phyloP scores from a whole-genome alignment of 2,113 vertebrate species.

The Hemiprocne comata region DNA sequence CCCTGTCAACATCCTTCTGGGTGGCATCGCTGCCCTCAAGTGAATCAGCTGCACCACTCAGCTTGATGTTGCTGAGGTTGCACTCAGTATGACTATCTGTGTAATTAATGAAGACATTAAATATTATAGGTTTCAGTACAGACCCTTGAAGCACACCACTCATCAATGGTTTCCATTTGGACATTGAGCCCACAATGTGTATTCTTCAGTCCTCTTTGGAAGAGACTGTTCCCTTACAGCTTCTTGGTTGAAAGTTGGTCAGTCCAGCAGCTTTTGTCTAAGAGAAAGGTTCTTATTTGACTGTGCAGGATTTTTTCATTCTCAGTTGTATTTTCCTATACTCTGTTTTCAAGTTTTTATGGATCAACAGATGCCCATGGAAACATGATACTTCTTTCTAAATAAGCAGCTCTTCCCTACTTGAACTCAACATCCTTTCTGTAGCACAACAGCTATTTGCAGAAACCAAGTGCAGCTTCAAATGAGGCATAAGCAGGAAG shows the following conservation, averaged over 20 bases:
- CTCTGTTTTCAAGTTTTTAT: constrained; percentile 13
- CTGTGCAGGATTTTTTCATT: not conserved
- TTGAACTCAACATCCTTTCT: constrained; percentile 16
- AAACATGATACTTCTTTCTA: constrained; percentile 5
- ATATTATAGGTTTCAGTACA: not conserved
- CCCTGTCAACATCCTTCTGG: not conserved
- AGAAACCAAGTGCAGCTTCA: constrained; percentile 1
- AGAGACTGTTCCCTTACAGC: not conserved
- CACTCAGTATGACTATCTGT: not conserved
- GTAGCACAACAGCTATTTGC: not conserved
- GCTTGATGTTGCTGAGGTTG: not conserved
- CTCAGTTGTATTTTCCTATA: not conserved
- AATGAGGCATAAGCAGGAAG: not conserved
- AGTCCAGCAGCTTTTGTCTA: not conserved
- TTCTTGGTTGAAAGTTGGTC: not conserved
- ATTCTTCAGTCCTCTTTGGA: not conserved
- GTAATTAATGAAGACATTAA: not conserved
- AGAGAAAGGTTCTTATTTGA: not conserved
- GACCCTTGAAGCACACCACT: not conserved
- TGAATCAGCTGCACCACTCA: rapidly evolving
- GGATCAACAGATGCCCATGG: not conserved
- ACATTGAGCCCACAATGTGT: not conserved
- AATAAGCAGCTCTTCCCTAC: not conserved
- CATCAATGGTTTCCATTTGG: not conserved
- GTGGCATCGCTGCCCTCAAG: not conserved